Base-by-base conservation (phyloP, 64 coral and sea anemone species). In the Porites lutea region DNA sequence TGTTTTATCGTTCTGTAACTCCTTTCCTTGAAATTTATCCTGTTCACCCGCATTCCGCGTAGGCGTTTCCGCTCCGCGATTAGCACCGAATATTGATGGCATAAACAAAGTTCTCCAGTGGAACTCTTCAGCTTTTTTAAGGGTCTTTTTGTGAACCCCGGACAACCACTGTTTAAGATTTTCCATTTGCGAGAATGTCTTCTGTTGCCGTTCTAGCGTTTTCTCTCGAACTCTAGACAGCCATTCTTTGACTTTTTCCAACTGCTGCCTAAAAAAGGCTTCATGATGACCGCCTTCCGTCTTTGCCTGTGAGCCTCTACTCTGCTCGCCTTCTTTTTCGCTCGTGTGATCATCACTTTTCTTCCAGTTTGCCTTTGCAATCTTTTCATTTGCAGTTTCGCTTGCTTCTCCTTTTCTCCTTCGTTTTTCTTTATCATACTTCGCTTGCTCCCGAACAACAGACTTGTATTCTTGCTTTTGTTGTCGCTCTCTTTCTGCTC, bases 341-440 rank as follows among this genome's bases (percentile, higher is more conserved):
- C 69, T 69, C 61, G 21, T 13, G 19, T 69, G 51, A 3, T 57
- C n/a, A 10, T 53, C 49, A 18, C 18, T 3, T 21, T 22, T 78
- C 52, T 23, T 54, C 75, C 75, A 57, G 54, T 78, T 20, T 3
- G 2, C 18, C 11, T 60, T 54, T 11, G 53, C 3, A 0, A 20
- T 4, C 16, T 80, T 80, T 60, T 48, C 48, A 19, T 76, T 76
- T 47, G 19, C 16, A 47, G 46, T 47, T 2, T 74, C 46, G 74
- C 53, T 58, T 43, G 54, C 52, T 70, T 79, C 91, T 12, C 76
- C 65, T 20, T 78, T 77, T 19, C 16, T 50, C 3, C 52, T 86
- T 8, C 91, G 71, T 52, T 87, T 93, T 57, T 79, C 59, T 87
- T 78, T 27, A 7, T 93, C 91, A 70, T 60, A 93, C 27, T 48